phyloP scores from a whole-genome alignment of 2,113 vertebrate genomes.

The Ancistrus triradiatus region DNA sequence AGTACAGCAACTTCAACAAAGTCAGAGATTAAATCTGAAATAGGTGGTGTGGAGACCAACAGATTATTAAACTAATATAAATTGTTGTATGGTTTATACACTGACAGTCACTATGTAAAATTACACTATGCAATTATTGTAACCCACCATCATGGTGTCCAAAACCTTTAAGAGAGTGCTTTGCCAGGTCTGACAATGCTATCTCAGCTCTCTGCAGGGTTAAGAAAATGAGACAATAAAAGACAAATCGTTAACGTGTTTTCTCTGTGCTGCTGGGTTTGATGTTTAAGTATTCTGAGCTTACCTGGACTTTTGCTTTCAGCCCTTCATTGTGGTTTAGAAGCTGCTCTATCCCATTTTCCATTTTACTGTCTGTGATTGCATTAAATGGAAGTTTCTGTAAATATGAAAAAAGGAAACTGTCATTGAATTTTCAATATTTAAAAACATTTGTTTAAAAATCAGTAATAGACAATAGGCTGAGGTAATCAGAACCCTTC shows the following conservation, averaged over 20 bases:
- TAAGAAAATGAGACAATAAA: not conserved
- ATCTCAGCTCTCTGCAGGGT: not conserved
- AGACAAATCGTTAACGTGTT: not conserved
- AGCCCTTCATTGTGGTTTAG: not conserved
- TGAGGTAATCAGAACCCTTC: too few species aligned
- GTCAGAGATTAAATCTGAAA: conserved; percentile 19
- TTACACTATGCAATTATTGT: not conserved
- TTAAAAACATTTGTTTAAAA: too few species aligned
- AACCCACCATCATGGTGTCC: conserved; percentile 9
- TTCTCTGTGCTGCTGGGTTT: not conserved
- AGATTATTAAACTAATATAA: too few species aligned
- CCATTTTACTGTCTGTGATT: too few species aligned
- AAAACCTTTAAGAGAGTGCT: conserved; percentile 6
- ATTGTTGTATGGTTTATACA: not conserved
- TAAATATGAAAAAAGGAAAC: too few species aligned
- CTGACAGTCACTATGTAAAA: not conserved
- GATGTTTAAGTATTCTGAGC: not conserved
- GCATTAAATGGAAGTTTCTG: too few species aligned
- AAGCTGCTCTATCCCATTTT: not conserved
- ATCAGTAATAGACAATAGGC: too few species aligned
- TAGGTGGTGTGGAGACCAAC: not conserved
- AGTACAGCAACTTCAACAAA: conserved; percentile 30
- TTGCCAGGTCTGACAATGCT: not conserved
- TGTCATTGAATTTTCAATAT: too few species aligned
- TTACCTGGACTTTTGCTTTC: not conserved